Evolutionary conservation across 2,797 vertebrate genomes (phyloP).

Genomic region (Monodelphis domestica): DNA sequence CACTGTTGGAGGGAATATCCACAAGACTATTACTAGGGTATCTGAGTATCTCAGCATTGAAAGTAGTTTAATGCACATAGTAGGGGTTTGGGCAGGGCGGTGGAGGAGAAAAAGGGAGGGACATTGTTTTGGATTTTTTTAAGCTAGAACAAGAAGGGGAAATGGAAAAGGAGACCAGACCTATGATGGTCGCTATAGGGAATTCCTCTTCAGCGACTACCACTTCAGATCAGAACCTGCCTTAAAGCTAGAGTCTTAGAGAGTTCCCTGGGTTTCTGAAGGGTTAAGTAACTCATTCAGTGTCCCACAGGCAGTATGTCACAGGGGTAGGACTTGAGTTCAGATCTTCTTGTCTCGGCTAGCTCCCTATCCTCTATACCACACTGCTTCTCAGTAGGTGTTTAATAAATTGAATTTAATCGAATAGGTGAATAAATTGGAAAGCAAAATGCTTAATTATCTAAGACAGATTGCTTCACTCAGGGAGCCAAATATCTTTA

Average conservation of each 20-base stretch:
- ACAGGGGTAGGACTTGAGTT: not conserved
- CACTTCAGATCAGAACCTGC: not conserved
- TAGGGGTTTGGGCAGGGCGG: too few relatives aligned
- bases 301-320: not conserved
- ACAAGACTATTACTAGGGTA: not conserved
- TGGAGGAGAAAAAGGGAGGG: not conserved
- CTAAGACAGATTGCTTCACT: conserved; percentile 8
- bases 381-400: not conserved
- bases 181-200: not conserved
- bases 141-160: not conserved
- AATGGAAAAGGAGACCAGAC: not conserved
- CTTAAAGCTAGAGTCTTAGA: not conserved
- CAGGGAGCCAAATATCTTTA: conserved; percentile 13
- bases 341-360: not conserved
- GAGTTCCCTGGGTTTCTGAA: not conserved
- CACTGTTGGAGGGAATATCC: not conserved
- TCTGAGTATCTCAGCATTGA: not conserved
- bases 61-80: not conserved
- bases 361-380: not conserved
- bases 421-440: conserved; percentile 33
- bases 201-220: not conserved
- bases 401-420: not conserved
- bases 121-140: not conserved
- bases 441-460: not conserved
- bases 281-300: not conserved